A percentile compares a stretch with the other conserved stretches of the same genome.
These are phyloP conservation scores for Stictonetta naevosa DNA, from an alignment of 2,113 vertebrate genomes.

Conservation along the genomic window DNA sequence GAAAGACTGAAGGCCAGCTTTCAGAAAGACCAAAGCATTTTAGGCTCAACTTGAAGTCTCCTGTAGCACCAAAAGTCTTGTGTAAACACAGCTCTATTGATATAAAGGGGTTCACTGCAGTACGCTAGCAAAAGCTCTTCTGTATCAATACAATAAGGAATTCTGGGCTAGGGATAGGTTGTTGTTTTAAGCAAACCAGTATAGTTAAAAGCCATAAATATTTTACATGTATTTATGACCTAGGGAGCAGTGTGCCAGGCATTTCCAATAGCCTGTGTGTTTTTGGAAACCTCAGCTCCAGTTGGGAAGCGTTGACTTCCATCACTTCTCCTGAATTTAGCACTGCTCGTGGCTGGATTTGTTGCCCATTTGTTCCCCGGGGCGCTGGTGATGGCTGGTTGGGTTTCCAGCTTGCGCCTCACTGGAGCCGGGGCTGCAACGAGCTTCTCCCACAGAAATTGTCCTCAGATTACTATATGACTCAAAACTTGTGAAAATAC, in stretches of 20 bases:
- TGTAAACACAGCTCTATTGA: background rate
- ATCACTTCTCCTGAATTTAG: background rate
- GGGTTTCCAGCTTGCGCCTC: background rate
- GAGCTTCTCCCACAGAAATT: background rate
- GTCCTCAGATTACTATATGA: background rate
- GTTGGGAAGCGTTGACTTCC: background rate
- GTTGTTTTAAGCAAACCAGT: background rate
- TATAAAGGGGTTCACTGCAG: background rate
- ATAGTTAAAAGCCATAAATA: background rate
- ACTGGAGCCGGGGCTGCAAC: background rate
- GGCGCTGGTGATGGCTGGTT: background rate
- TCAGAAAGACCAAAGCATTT: background rate
- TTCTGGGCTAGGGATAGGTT: background rate
- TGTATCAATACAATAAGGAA: background rate
- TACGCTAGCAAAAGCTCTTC: background rate
- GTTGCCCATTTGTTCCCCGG: background rate
- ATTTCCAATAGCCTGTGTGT: background rate
- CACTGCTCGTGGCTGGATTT: background rate
- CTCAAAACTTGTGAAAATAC: conserved; percentile 18
- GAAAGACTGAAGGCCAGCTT: background rate
- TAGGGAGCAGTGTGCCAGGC: background rate
- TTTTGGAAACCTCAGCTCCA: background rate
- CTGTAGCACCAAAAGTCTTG: background rate
- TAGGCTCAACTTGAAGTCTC: background rate
- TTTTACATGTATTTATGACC: background rate